Evolutionary conservation across 2,888 invertebrate species (phyloP), one percentile per base, ranked within the genome.

Genomic region (Phorcus lineatus): DNA sequence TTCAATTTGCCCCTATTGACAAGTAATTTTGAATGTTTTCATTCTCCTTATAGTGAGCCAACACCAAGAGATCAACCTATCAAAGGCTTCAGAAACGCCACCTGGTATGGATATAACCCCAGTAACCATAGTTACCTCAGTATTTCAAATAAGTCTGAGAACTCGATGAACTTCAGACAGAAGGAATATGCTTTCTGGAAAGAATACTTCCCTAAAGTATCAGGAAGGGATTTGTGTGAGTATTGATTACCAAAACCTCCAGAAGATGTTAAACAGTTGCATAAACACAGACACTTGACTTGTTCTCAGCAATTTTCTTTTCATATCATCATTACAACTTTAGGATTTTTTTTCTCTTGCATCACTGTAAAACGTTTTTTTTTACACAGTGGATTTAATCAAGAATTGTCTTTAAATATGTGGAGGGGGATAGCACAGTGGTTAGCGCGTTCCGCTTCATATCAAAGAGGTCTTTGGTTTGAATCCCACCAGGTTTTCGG

Each of bases 181-280:
- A 82, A 86, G n/a, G 82, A 91, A 53, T 91, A 88, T 81, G 90
- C 89, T 47, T 93, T 93, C 85, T 93, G 93, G 93, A 85, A 86
- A 24, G 88, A 91, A 28, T 92, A 92, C 80, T 92, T 91, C 80
- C 90, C 91, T 0, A 82, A 85, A 22, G 81, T 93, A 9, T 88
- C 91, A 2, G 88, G 85, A 54, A 87, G 89, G 74, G 85, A 84
- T 53, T 84, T 83, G 36, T 85, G 92, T 92, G 83, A 87, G 91
- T 89, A n/a, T 70, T 6, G 6, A 9, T 57, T 57, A 9, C 57
- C 1, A 57, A 7, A 57, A 36, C 7, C 7, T 2, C 36, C 36
- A 36, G 36, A 36, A 36, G 36, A 36, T 36, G 36, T 36, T 36
- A 2, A 36, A 2, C 22, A 24, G 16, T 52, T 62, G 36, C 13